A percentile compares a stretch with the other conserved stretches of the same genome.
Evolutionary conservation across 2,797 vertebrate genomes (phyloP).

Genomic region (Clarias laeviceps): DNA sequence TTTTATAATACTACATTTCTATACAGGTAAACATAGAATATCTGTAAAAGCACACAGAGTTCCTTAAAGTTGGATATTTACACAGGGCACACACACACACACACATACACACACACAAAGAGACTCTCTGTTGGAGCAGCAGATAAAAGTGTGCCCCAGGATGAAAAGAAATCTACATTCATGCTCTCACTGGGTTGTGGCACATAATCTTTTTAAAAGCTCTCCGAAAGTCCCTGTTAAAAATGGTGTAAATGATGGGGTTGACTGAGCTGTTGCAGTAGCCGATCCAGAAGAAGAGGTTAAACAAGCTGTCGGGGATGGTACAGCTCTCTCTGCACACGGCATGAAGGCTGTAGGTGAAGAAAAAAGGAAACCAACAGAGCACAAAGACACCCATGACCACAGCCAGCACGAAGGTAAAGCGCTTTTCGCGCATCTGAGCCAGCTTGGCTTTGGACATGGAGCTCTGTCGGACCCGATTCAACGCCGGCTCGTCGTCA

Average conservation of each 20-base stretch:
- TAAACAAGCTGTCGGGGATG: constrained; percentile 77
- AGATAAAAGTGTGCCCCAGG: background rate
- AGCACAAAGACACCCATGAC: constrained; percentile 84
- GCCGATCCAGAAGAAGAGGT: constrained; percentile 84
- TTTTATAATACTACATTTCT: too few species aligned
- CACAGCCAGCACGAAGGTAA: constrained; percentile 81
- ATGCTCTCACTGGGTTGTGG: constrained; percentile 69
- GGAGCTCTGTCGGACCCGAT: constrained; percentile 55
- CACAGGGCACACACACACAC: background rate
- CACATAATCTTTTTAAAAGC: constrained; percentile 83
- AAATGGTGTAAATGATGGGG: constrained; percentile 83
- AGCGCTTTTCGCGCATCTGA: constrained; percentile 82
- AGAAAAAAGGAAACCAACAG: constrained; percentile 85
- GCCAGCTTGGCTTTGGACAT: constrained; percentile 79
- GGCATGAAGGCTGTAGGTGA: constrained; percentile 81
- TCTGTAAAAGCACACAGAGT: background rate
- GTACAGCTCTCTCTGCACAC: constrained; percentile 78
- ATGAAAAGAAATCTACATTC: constrained; percentile 20
- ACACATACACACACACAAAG: background rate
- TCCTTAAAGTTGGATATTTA: background rate
- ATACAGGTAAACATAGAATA: background rate
- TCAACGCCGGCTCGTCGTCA: constrained; percentile 6
- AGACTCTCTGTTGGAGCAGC: background rate
- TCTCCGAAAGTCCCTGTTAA: constrained; percentile 83
- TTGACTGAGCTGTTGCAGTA: constrained; percentile 85